These are phyloP conservation scores for Drosophila azteca DNA, from an alignment of 1,140 invertebrate species.

Conservation along the genomic window DNA sequence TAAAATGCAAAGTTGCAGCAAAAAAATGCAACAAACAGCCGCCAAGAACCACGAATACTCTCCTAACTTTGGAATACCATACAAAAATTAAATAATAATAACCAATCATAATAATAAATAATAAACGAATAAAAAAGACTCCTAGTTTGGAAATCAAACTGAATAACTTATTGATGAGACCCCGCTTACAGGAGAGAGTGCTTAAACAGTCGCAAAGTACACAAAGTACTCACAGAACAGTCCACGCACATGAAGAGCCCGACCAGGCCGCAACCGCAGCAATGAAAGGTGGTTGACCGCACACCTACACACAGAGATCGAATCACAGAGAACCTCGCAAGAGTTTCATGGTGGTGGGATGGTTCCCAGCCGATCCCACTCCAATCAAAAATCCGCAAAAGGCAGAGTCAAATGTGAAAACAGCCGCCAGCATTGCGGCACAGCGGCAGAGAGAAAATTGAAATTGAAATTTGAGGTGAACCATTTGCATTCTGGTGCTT, in stretches of 20 bases:
- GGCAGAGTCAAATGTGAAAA: background rate
- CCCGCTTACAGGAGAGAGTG: background rate
- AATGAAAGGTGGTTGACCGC: conserved; percentile 63
- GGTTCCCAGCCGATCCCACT: background rate
- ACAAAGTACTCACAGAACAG: background rate
- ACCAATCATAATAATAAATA: no score
- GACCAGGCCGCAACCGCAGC: conserved; percentile 47
- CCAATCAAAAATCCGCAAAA: background rate
- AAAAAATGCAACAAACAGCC: conserved; percentile 18
- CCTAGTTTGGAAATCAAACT: background rate
- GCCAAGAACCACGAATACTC: conserved; percentile 3
- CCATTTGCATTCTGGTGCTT: background rate
- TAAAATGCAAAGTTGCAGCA: conserved; percentile 39
- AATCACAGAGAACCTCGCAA: background rate
- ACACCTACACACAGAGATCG: conserved; percentile 10
- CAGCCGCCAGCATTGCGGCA: background rate
- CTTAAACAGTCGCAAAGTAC: conserved; percentile 6
- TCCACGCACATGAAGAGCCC: conserved; percentile 23
- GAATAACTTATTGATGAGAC: background rate
- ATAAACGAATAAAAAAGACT: no score
- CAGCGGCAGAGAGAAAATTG: conserved; percentile 2
- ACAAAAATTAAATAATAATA: background rate
- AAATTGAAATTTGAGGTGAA: conserved; percentile 62
- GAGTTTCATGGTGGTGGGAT: no score
- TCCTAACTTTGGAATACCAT: conserved; percentile 3